phyloP scores from a whole-genome alignment of 2,888 invertebrate species.

The Brachypterus glaber region DNA sequence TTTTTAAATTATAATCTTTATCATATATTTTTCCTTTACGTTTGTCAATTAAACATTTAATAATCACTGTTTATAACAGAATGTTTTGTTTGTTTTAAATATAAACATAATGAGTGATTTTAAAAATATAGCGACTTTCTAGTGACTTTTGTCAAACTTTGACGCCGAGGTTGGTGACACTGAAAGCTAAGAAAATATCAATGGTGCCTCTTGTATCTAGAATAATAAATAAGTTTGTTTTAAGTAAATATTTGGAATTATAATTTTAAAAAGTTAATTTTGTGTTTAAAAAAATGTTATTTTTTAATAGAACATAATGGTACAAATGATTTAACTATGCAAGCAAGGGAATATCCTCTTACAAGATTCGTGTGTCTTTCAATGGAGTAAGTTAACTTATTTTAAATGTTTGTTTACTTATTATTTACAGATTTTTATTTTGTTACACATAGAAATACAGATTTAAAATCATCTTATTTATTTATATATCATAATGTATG shows the following conservation, averaged over 20 bases:
- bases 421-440: constrained; percentile 5
- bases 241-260: constrained; percentile 18
- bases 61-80: too few relatives aligned
- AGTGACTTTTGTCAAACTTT: too few relatives aligned
- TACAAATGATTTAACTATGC: constrained; percentile 20
- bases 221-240: constrained; percentile 22
- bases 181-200: constrained; percentile 24
- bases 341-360: constrained; percentile 24
- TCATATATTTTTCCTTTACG: too few relatives aligned
- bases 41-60: too few relatives aligned
- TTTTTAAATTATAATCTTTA: too few relatives aligned
- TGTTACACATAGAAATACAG: too few relatives aligned
- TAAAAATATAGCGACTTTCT: too few relatives aligned
- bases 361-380: constrained; percentile 22
- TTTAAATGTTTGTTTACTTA: neutral
- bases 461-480: too few relatives aligned
- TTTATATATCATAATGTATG: neutral
- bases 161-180: too few relatives aligned
- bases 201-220: constrained; percentile 23
- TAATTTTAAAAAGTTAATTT: constrained; percentile 12
- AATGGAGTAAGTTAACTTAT: constrained; percentile 23
- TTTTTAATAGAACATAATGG: constrained; percentile 19
- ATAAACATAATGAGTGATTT: too few relatives aligned
- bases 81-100: too few relatives aligned
- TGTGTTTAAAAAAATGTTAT: constrained; percentile 18